Conservation (phyloP, 2,113 vertebrate genomes). For the Seriola dumerili region DNA sequence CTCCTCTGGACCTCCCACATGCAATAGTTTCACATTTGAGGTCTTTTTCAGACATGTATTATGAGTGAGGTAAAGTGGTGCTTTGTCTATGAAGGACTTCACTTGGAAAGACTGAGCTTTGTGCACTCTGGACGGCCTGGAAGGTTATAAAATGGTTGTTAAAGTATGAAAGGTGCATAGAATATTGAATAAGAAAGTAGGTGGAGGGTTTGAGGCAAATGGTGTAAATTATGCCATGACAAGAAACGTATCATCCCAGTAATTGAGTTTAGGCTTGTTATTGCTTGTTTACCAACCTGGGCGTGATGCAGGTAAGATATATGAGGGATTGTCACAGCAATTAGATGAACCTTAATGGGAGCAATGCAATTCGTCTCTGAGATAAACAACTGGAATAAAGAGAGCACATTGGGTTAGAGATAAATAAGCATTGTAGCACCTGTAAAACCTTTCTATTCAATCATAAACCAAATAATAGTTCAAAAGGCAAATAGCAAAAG, state of each 20-base stretch:
- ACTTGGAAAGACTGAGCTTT: background rate
- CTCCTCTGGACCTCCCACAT: background rate
- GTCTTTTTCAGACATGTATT: background rate
- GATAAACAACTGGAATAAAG: background rate
- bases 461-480: conserved; percentile 6
- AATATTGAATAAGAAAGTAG: background rate
- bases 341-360: background rate
- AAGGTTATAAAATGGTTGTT: background rate
- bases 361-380: background rate
- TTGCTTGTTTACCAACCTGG: background rate
- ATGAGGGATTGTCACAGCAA: too few relatives aligned
- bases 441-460: background rate
- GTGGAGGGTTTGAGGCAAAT: background rate
- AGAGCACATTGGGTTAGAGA: background rate
- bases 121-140: background rate
- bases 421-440: background rate
- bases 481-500: conserved; percentile 2
- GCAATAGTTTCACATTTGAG: background rate
- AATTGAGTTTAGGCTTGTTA: background rate
- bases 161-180: background rate
- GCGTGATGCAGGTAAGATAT: background rate
- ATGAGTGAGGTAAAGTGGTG: background rate
- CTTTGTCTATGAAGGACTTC: background rate
- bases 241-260: background rate
- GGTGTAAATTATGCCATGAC: background rate